Conservation (phyloP, 2,797 vertebrate species). For the Sebastes umbrosus region DNA sequence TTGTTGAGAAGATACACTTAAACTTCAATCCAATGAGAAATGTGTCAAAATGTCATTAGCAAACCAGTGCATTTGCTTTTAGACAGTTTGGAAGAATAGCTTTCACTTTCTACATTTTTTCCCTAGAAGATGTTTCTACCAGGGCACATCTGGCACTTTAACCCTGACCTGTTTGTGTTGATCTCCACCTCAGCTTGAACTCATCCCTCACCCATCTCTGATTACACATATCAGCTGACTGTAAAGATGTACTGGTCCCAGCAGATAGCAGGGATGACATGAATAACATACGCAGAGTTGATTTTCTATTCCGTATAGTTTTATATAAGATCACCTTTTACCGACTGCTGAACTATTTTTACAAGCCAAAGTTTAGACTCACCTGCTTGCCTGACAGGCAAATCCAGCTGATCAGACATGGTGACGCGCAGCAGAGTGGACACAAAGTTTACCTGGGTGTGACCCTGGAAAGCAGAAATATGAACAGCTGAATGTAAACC, state of each 20-base stretch:
- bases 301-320: not conserved
- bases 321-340: not conserved
- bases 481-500: conserved; percentile 1
- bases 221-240: not conserved
- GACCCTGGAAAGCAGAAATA: conserved; percentile 84
- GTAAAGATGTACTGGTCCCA: not conserved
- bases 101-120: not conserved
- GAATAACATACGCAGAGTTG: not conserved
- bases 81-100: not conserved
- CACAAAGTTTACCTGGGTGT: conserved; percentile 95
- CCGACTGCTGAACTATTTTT: not conserved
- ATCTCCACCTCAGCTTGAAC: not conserved
- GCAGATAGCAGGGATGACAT: not conserved
- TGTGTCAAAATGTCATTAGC: not conserved
- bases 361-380: conserved; percentile 56
- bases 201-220: not conserved
- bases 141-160: not conserved
- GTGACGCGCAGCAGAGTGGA: conserved; percentile 96
- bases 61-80: not conserved
- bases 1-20: not conserved
- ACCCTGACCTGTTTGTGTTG: not conserved
- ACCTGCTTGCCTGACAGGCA: conserved; percentile 98
- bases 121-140: not conserved
- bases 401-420: conserved; percentile 98
- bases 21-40: not conserved